Evolutionary conservation across 2,888 invertebrate genomes (phyloP), one percentile per base, ranked within the genome.

Genomic region (Pediacus dermestoides): DNA sequence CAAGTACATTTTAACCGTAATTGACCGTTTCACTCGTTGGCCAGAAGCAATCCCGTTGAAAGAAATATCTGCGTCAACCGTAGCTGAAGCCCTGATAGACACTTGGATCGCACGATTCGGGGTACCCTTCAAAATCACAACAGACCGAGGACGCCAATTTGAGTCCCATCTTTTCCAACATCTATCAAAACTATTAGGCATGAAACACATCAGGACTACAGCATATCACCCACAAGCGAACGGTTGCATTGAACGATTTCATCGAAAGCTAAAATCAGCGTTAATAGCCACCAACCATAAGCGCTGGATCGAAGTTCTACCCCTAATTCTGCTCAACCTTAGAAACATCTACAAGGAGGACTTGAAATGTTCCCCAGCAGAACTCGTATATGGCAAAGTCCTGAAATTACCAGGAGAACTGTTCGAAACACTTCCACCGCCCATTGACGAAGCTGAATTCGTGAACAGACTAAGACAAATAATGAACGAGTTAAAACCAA

Each of bases 21-120:
- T n/a, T n/a, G n/a, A n/a, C n/a, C n/a, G n/a, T n/a, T n/a, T n/a
- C n/a, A n/a, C n/a, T n/a, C 6, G 21, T 21, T 7, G 21, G 21
- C 21, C 21, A 21, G 21, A 21, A 21, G 21, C 21, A 7, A n/a
- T 21, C n/a, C 21, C 21, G n/a, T n/a, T n/a, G n/a, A n/a, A n/a
- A n/a, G n/a, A n/a, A n/a, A n/a, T n/a, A n/a, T n/a, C n/a, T n/a
- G n/a, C n/a, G n/a, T n/a, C n/a, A n/a, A n/a, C n/a, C n/a, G n/a
- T n/a, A n/a, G n/a, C n/a, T n/a, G n/a, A n/a, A n/a, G n/a, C n/a
- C n/a, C n/a, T n/a, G n/a, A n/a, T n/a, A n/a, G n/a, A n/a, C n/a
- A n/a, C n/a, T n/a, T 73, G 70, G 71, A 58, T 72, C 2, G 34
- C 68, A 1, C 44, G 68, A 8, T 70, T 60, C 34, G 70, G 70